Evolutionary conservation across 2,797 vertebrate species (phyloP), one percentile per base, ranked within the genome.

Genomic region (Potorous gilbertii): DNA sequence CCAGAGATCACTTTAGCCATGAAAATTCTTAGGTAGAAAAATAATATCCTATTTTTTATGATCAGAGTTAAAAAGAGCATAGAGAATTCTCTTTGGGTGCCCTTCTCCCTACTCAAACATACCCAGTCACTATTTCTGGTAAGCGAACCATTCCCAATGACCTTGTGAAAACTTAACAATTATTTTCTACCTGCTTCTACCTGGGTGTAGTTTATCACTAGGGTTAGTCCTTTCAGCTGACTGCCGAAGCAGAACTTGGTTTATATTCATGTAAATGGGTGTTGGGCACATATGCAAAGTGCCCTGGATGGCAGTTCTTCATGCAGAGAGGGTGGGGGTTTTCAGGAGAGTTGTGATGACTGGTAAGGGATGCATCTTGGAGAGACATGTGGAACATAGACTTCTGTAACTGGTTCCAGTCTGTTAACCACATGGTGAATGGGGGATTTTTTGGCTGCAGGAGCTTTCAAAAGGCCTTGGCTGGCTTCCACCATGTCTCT

Each of bases 401-500:
- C 40, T 87, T 87, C 74, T 87, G 74, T 46, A 87, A 87, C 74
- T 87, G 74, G 74, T 87, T 87, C 40, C 74, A 87, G 74, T 87
- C 74, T 87, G 74, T 50, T 87, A 24, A 50, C 9, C 40, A 87
- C 74, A 87, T 87, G 74, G 40, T 28, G 40, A 28, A 87, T 50
- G 9, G 21, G 40, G n/a, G 16, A n/a, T 10, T 11, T 87, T 87
- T 46, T 46, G 74, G 24, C 74, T 87, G 66, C 31, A 34, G 13
- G 34, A 66, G 31, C 31, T 66, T 66, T 66, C 31, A 66, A 66
- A n/a, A 66, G 59, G 18, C 8, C 18, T 81, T 46, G 66, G 66
- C n/a, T 81, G 66, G 66, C 18, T 81, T 81, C n/a, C 66, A 46
- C n/a, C 8, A 46, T 81, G 66, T 81, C n/a, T 81, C n/a, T 81